These are phyloP conservation scores for Pangasius djambal DNA, from an alignment of 2,797 vertebrate species.

Conservation along the genomic window DNA sequence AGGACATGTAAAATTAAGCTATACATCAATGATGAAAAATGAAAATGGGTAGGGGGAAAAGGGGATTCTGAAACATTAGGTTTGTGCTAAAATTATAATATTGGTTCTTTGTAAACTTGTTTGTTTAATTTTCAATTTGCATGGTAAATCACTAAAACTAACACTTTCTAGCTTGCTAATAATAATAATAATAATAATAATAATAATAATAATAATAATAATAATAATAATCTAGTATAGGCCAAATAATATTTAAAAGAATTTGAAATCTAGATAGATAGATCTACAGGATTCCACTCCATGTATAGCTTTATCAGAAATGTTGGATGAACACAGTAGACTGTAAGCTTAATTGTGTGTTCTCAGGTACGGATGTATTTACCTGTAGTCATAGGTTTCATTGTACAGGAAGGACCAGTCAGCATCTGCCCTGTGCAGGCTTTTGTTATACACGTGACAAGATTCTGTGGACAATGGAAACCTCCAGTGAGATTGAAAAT, in stretches of 20 bases:
- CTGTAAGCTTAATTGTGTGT: not conserved
- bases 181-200: not conserved
- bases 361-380: conserved; percentile 41
- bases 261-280: not conserved
- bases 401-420: conserved; percentile 72
- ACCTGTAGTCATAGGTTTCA: conserved; percentile 53
- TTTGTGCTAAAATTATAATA: not conserved
- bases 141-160: not conserved
- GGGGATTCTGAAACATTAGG: not conserved
- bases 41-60: not conserved
- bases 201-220: too few species aligned
- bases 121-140: not conserved
- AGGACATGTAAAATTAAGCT: not conserved
- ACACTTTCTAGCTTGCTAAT: not conserved
- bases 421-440: conserved; percentile 36
- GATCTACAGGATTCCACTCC: not conserved
- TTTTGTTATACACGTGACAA: conserved; percentile 53
- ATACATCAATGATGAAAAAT: not conserved
- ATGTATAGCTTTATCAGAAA: not conserved
- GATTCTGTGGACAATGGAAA: conserved; percentile 45
- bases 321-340: not conserved
- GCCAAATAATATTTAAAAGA: not conserved
- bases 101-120: not conserved
- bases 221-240: not conserved
- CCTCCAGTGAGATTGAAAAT: not conserved